These are phyloP conservation scores for Crotalus tigris DNA, from an alignment of 2,113 vertebrate genomes.

Conservation along the genomic window DNA sequence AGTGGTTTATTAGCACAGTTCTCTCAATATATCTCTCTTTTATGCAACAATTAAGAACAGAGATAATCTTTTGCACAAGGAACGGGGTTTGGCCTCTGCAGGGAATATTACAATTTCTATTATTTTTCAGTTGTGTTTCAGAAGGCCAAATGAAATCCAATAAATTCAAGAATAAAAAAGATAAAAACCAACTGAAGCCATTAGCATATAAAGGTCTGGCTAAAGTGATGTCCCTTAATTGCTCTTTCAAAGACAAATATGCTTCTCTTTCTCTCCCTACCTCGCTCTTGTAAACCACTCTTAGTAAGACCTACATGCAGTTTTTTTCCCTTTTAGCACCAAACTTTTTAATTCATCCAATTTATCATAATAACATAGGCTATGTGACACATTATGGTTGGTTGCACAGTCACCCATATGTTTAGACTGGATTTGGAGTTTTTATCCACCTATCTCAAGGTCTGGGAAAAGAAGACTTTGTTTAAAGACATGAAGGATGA, in stretches of 20 bases:
- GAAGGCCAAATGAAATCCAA: background rate
- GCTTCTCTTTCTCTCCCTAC: background rate
- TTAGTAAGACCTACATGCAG: background rate
- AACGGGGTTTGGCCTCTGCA: background rate
- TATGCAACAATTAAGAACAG: background rate
- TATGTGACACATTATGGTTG: background rate
- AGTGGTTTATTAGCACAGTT: background rate
- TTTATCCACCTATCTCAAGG: no score
- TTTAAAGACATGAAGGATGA: background rate
- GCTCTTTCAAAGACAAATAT: background rate
- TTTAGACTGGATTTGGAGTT: no score
- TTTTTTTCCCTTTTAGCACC: background rate
- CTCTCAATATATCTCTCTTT: background rate
- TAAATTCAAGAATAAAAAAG: background rate
- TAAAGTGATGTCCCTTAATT: background rate
- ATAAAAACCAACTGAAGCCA: background rate
- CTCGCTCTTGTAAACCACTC: background rate
- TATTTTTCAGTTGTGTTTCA: background rate
- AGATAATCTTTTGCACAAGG: background rate
- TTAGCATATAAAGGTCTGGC: background rate
- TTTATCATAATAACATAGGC: background rate
- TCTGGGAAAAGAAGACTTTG: no score
- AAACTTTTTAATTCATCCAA: background rate
- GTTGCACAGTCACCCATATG: no score
- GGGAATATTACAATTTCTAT: background rate